phyloP scores from a whole-genome alignment of 2,888 invertebrate species.

The Tigriopus californicus region DNA sequence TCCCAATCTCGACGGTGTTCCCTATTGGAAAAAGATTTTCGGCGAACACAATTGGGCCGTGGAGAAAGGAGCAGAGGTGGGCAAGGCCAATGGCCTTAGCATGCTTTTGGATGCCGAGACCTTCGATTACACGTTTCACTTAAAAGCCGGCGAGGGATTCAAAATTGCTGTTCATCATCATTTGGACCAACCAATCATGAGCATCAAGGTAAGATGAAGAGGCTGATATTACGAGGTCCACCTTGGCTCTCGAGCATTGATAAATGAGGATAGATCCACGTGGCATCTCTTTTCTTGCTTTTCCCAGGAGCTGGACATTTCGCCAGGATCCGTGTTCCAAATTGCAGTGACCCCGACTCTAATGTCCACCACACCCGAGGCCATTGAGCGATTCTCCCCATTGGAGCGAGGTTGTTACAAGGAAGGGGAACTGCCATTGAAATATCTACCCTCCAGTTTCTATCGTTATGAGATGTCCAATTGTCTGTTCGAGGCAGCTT shows the following conservation, averaged over 20 bases:
- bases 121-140: slow-evolving; percentile 14
- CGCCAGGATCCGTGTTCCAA: slow-evolving; percentile 15
- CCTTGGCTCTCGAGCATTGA: neutral
- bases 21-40: slow-evolving; percentile 15
- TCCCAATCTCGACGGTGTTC: slow-evolving; percentile 1
- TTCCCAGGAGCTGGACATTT: slow-evolving; percentile 10
- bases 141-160: slow-evolving; percentile 15
- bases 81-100: slow-evolving; percentile 13
- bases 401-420: slow-evolving; percentile 13
- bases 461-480: slow-evolving; percentile 16
- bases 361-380: slow-evolving; percentile 11
- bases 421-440: slow-evolving; percentile 14
- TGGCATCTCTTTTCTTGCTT: neutral
- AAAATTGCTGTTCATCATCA: slow-evolving; percentile 16
- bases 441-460: slow-evolving; percentile 14
- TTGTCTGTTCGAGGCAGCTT: slow-evolving; percentile 15
- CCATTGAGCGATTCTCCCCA: slow-evolving; percentile 5
- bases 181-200: slow-evolving; percentile 16
- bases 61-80: slow-evolving; percentile 14
- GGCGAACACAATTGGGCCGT: slow-evolving; percentile 12
- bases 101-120: slow-evolving; percentile 13
- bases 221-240: neutral
- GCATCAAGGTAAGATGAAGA: slow-evolving; percentile 2
- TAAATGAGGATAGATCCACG: neutral
- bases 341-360: slow-evolving; percentile 9